Evolutionary conservation across 1,140 invertebrate species (phyloP), one percentile per base, ranked within the genome.

Genomic region (Glossosoma conforme): DNA sequence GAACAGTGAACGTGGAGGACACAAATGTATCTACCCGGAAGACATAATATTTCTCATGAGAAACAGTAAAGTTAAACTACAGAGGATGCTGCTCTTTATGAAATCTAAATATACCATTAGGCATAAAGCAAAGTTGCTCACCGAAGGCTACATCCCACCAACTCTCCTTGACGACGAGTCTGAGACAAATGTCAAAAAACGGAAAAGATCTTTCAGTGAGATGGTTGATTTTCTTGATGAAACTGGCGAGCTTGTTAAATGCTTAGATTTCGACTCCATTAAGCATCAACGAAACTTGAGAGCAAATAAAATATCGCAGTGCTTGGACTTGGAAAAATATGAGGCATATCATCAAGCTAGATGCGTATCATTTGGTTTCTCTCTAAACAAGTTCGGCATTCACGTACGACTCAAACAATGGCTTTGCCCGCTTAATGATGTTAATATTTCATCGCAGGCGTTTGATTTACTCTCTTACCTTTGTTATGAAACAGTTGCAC

Each of bases 401-500:
- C 64, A 60, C 37, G 66, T 70, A 19, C 79, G 76, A 62, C 79
- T 81, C 52, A 74, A 69, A 35, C 76, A 78, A 30, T 82, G 79
- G 79, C 59, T 81, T 15, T 62, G 63, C 36, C 20, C 56, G 61
- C 13, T 51, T 68, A 65, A 61, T 24, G 77, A 80, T 25, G 61
- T 79, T 15, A 77, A 68, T 35, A 64, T 79, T 20, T 69, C 72
- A 8, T 71, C 69, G 40, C 63, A 72, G 52, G 75, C 76, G 2
- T 63, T 78, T 25, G 75, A 76, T 41, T 70, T 84, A 35, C 62
- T 84, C 32, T 72, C 77, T 42, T 84, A 84, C 62, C 65, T 85
- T 14, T 80, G 82, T 0, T 82, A 83, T 62, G 83, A 85, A 69
- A 82, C 79, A 5, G 77, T 85, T 3, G 82, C 82, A 8, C 77